Evolutionary conservation across 2,888 invertebrate genomes (phyloP), one percentile per base, ranked within the genome.

Genomic region (Teleogryllus oceanicus): DNA sequence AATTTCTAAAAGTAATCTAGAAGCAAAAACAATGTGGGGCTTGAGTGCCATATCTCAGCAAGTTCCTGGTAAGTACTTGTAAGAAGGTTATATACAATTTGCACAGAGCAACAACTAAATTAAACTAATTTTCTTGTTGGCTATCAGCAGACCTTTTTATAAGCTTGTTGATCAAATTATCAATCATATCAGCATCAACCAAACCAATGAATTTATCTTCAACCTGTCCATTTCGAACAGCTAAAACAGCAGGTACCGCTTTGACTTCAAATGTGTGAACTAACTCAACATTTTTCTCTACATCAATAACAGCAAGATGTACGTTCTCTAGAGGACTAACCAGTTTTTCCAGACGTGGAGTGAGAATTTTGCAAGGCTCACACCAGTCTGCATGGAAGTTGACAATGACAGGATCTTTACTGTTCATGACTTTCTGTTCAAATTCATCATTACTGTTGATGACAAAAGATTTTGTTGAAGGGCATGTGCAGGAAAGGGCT

Each of bases 321-420:
- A 96, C 89, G 84, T 93, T 90, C 12, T 89, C 89, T 78, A 92
- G 91, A 2, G 93, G 92, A 83, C 92, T 92, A 50, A 95, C 90
- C 78, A 96, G 87, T 85, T 94, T 93, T 84, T 91, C 91, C 86
- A 96, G 90, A 87, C 94, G 94, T 2, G 95, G 95, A 1, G 95
- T 95, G 18, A 96, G 89, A 84, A 95, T 94, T 87, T 94, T 94
- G 87, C 96, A 96, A 0, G 96, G 95, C 87, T 95, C 95, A 85
- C 96, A 96, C 96, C 96, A 96, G 83, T 96, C 95, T 0, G 96
- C 96, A 85, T 96, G 96, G 85, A 96, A 96, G 86, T 95, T 96
- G 0, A 96, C 95, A 86, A 96, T 94, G n/a, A 96, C 95, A 50
- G 95, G 94, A 84, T 92, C 92, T 74, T 92, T 90, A 84, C 93